These are phyloP conservation scores for Hormaphis cornu DNA, from an alignment of 1,140 invertebrate species.

Conservation along the genomic window DNA sequence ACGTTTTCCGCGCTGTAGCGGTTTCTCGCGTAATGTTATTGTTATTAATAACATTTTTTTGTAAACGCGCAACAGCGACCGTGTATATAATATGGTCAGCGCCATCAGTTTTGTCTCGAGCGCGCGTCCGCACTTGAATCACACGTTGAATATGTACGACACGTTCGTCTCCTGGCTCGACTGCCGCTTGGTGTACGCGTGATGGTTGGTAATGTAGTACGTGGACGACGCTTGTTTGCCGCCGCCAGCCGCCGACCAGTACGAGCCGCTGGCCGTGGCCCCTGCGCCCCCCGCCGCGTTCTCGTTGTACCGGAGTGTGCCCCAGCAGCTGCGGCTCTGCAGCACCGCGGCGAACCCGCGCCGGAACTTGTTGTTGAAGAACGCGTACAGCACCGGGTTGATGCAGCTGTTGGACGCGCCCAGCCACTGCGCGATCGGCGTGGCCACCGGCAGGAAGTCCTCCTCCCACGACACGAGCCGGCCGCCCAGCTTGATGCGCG, in stretches of 20 bases:
- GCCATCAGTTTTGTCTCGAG: background rate
- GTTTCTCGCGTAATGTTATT: too few relatives aligned
- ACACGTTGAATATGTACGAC: conserved; percentile 41
- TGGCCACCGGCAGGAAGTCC: conserved; percentile 66
- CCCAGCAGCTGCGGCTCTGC: conserved; percentile 72
- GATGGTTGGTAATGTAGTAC: conserved; percentile 64
- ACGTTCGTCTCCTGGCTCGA: conserved; percentile 40
- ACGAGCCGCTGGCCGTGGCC: conserved; percentile 57
- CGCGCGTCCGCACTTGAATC: background rate
- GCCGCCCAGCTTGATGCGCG: conserved; percentile 70
- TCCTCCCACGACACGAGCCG: conserved; percentile 62
- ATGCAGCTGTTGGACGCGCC: conserved; percentile 93
- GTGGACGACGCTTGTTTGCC: conserved; percentile 63
- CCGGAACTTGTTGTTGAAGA: conserved; percentile 93
- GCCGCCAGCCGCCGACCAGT: conserved; percentile 43
- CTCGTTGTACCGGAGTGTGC: conserved; percentile 68
- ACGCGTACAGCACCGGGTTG: conserved; percentile 95
- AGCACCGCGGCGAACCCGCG: conserved; percentile 84
- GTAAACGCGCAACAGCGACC: too few relatives aligned
- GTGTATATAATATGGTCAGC: too few relatives aligned
- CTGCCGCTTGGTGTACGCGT: conserved; percentile 40
- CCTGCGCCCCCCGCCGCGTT: conserved; percentile 67
- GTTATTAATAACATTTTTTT: too few relatives aligned
- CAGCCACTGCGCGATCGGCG: conserved; percentile 91
- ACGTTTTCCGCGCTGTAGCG: too few relatives aligned